phyloP scores from a whole-genome alignment of 2,113 vertebrate species.

The Trichechus manatus region DNA sequence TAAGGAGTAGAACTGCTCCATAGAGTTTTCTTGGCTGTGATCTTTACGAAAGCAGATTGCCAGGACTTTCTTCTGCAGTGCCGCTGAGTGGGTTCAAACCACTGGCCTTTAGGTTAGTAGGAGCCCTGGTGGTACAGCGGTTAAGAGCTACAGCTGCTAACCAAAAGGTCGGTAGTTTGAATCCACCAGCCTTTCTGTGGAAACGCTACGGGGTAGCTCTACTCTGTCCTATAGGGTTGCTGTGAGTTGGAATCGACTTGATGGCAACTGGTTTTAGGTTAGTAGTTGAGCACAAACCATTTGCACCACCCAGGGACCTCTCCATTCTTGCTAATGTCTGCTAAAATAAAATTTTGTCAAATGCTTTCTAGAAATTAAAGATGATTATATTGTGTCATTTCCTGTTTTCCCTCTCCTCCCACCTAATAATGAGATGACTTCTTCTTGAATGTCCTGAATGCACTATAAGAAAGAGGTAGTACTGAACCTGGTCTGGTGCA shows the following conservation, averaged over 20 bases:
- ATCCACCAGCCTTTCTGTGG: background rate
- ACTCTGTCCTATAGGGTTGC: too few species aligned
- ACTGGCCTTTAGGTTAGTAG: too few species aligned
- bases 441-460: background rate
- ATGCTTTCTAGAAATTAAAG: background rate
- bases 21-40: background rate
- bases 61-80: background rate
- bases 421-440: background rate
- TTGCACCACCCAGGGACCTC: background rate
- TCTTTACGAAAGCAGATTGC: background rate
- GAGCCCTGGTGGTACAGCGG: too few species aligned
- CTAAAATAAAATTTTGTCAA: background rate
- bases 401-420: background rate
- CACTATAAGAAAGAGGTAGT: background rate
- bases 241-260: too few species aligned
- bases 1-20: background rate
- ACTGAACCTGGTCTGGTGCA: conserved; percentile 93
- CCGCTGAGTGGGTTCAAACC: background rate
- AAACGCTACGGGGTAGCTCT: too few species aligned
- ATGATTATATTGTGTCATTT: background rate
- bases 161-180: background rate
- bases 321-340: background rate
- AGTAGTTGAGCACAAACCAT: background rate
- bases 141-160: too few species aligned
- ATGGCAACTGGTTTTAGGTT: background rate